Evolutionary conservation across 2,888 invertebrate genomes (phyloP).

Genomic region (Xanthia icteritia): DNA sequence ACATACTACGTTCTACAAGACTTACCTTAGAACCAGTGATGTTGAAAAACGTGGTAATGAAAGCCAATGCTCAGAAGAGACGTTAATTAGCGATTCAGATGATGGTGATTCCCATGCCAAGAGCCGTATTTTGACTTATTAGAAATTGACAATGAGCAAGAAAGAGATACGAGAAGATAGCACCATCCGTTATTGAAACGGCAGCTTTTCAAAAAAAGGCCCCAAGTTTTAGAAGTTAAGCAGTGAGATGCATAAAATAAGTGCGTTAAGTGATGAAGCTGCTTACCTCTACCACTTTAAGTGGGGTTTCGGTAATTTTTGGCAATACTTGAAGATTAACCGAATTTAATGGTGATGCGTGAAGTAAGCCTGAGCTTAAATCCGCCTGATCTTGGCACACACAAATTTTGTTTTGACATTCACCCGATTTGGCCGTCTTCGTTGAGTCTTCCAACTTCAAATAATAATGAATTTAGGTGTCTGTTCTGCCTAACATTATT

Average conservation of each 20-base stretch:
- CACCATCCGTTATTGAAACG: no score
- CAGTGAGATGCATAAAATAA: slow-evolving; percentile 7
- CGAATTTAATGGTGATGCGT: neutral
- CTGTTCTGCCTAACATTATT: slow-evolving; percentile 6
- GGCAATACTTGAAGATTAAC: neutral
- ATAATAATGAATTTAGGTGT: slow-evolving; percentile 28
- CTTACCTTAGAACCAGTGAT: neutral
- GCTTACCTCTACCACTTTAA: slow-evolving; percentile 35
- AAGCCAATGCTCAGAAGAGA: neutral
- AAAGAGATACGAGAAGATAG: neutral
- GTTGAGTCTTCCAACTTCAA: slow-evolving; percentile 39
- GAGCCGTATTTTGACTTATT: neutral
- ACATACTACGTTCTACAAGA: neutral
- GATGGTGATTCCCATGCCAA: neutral
- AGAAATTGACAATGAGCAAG: neutral
- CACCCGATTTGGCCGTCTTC: neutral
- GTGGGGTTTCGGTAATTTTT: slow-evolving; percentile 12
- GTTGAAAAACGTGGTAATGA: neutral
- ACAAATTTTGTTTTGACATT: slow-evolving; percentile 30
- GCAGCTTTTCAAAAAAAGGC: neutral
- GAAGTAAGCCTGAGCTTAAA: neutral
- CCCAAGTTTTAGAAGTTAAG: neutral
- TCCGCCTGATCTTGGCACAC: slow-evolving; percentile 23
- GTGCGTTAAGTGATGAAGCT: neutral
- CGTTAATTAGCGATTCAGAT: neutral